Percentiles rank a stretch among this genome's conserved stretches.
Evolutionary conservation across 1,140 invertebrate species (phyloP).

Genomic region (Lucilia sericata): DNA sequence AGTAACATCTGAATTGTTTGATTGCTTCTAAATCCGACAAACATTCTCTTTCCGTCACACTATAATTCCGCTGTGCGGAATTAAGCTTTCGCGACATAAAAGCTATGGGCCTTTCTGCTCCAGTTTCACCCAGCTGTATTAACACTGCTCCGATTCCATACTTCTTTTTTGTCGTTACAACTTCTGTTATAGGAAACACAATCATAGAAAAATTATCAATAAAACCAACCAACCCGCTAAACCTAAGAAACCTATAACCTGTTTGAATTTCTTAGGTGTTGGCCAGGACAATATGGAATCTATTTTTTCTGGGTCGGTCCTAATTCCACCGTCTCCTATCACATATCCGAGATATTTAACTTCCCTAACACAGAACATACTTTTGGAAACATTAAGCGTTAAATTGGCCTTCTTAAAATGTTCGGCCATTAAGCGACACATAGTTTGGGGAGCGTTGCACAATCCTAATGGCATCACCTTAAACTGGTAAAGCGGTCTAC

Average conservation of each 20-base stretch:
- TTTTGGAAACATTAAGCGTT: no score
- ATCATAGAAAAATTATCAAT: conserved; percentile 16
- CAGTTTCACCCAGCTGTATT: no score
- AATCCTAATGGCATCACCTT: no score
- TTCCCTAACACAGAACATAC: no score
- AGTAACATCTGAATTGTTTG: no score
- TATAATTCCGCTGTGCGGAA: no score
- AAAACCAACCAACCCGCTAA: conserved; percentile 19
- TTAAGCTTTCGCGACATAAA: no score
- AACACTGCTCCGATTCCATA: not conserved
- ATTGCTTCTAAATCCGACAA: no score
- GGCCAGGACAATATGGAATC: not conserved
- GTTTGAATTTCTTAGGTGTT: not conserved
- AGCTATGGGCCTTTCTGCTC: no score
- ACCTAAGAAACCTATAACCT: not conserved
- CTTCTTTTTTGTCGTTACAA: conserved; percentile 24
- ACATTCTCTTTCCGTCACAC: no score
- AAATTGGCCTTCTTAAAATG: not conserved
- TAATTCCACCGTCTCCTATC: no score
- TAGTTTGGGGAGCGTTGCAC: conserved; percentile 25
- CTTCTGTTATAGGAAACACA: not conserved
- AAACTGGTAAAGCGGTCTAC: conserved; percentile 50
- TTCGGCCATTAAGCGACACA: conserved; percentile 31
- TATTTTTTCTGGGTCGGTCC: conserved; percentile 18
- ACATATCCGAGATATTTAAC: no score